A percentile compares a stretch with the other conserved stretches of the same genome.
phyloP scores from a whole-genome alignment of 2,888 invertebrate genomes.

The Gisinianus flammeolus region DNA sequence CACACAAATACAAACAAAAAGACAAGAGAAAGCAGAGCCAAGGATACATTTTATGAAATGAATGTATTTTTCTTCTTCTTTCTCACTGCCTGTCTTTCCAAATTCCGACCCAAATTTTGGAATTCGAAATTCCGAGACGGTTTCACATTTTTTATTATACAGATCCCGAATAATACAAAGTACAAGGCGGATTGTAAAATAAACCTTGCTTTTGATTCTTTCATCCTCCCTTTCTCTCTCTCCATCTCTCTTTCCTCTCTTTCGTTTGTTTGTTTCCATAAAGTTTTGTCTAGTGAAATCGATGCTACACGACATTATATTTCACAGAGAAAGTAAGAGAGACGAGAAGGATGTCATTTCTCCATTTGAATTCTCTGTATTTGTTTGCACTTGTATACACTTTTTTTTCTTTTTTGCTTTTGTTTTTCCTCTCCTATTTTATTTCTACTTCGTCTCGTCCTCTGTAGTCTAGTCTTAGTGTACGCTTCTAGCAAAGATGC shows the following conservation, averaged over 20 bases:
- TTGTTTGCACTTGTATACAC: neutral
- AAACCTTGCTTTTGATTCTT: no score
- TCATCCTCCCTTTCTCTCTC: no score
- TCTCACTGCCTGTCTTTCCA: neutral
- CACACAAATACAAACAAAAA: no score
- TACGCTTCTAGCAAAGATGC: constrained; percentile 29
- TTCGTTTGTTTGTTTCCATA: no score
- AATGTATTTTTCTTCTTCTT: neutral
- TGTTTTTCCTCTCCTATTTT: neutral
- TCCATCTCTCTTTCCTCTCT: no score
- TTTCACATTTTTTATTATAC: no score
- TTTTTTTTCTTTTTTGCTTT: neutral
- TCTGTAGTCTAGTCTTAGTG: neutral
- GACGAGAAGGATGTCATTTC: neutral
- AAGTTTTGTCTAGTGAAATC: neutral
- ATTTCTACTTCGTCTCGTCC: neutral
- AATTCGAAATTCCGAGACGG: no score
- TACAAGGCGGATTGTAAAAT: no score
- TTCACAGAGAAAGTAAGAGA: neutral
- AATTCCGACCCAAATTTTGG: no score
- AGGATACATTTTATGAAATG: no score
- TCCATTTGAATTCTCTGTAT: constrained; percentile 11
- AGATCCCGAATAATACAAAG: no score
- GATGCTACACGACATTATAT: neutral
- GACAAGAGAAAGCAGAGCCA: no score